Evolutionary conservation across 2,797 vertebrate species (phyloP), one percentile per base, ranked within the genome.

Genomic region (Sparidentex hasta): DNA sequence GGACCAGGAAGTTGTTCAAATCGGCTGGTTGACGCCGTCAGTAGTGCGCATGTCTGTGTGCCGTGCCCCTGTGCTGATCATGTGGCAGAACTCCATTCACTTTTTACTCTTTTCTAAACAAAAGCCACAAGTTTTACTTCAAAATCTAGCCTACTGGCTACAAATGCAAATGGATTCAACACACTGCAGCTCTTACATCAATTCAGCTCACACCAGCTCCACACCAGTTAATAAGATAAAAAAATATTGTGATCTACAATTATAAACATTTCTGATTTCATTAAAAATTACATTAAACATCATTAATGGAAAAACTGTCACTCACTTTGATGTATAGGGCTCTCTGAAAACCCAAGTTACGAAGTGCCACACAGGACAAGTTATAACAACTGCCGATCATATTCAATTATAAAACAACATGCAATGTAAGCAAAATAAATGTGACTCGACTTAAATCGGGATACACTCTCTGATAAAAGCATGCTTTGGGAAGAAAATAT

Each of bases 1-100:
- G 83, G 80, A 92, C 86, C 84, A 90, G 91, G 93, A 93, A 94
- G 93, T 88, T 51, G 73, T 79, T 80, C 54, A 76, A 68, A 70
- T 69, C 57, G 52, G 44, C 54, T 23, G 11, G 44, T 18, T 23
- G 43, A 77, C 81, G 54, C 29, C 63, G 65, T 69, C 70, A 3
- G 0, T 3, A 70, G 9, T 87, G 81, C 88, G 88, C 88, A 91
- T 88, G 81, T 33, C 57, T 48, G 61, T 8, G 4, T 3, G 47
- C 69, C 23, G 44, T 47, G 65, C 27, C 52, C 4, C 17, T 17
- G 6, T 11, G 13, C 8, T 12, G 21, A 23, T 14, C 33, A n/a
- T 3, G 16, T 3, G n/a, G 23, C 27, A 17, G 4, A 57, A 57
- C 4, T 65, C 5, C 55, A 58, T 48, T 64, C 25, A 44, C 7